Conservation (phyloP, 2,888 invertebrate genomes). For the Phyto melanocephala region DNA sequence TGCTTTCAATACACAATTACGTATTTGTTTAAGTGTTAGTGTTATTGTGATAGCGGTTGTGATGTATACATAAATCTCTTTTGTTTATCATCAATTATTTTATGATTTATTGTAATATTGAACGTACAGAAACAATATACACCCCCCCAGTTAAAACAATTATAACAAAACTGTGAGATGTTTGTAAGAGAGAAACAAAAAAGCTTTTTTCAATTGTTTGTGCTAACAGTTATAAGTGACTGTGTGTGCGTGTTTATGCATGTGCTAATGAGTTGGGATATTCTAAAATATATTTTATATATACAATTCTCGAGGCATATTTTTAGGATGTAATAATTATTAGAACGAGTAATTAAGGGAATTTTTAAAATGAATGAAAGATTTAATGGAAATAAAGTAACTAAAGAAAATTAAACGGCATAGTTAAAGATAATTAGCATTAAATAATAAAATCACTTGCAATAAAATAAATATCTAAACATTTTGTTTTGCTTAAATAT, state of each 20-base stretch:
- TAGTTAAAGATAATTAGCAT: no score
- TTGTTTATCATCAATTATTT: not conserved
- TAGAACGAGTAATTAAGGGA: no score
- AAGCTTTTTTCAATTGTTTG: not conserved
- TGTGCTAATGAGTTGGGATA: not conserved
- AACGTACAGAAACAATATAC: not conserved
- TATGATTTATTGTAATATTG: not conserved
- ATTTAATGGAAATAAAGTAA: no score
- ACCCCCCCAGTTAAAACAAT: not conserved
- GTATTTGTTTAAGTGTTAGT: no score
- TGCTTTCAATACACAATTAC: no score
- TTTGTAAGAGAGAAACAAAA: not conserved
- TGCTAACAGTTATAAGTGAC: not conserved
- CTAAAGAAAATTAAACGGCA: no score
- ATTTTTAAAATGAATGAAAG: no score
- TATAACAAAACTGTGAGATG: not conserved
- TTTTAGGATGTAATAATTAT: slow-evolving; percentile 49
- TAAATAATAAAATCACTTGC: no score
- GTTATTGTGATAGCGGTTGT: no score
- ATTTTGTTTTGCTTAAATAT: no score
- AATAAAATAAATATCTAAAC: no score
- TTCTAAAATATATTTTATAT: slow-evolving; percentile 1
- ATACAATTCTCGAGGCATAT: slow-evolving; percentile 39
- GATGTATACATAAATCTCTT: not conserved
- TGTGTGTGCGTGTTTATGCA: not conserved